These are phyloP conservation scores for Drosophila rhopaloa DNA, from an alignment of 1,140 invertebrate genomes.

Conservation along the genomic window DNA sequence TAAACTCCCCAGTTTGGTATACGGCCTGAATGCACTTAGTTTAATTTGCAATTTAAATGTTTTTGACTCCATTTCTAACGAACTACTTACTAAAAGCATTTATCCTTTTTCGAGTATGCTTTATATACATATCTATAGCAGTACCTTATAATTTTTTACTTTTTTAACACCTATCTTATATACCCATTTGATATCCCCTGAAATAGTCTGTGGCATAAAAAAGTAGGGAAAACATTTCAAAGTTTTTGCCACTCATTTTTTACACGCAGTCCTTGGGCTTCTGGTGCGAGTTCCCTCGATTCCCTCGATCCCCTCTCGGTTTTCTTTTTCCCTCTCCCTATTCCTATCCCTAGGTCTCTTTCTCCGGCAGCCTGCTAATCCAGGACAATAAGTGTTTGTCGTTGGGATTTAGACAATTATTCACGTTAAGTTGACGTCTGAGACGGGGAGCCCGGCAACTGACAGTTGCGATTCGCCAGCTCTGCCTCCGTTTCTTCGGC, in stretches of 20 bases:
- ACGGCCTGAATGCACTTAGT: too few species aligned
- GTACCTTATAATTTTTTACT: background rate
- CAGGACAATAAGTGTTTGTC: constrained; percentile 83
- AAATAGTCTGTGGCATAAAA: constrained; percentile 10
- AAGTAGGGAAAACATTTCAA: constrained; percentile 47
- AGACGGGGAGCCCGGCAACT: constrained; percentile 70
- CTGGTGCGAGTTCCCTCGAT: constrained; percentile 21
- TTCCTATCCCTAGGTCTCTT: constrained; percentile 6
- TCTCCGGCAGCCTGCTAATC: constrained; percentile 74
- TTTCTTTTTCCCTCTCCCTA: background rate
- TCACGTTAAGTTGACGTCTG: constrained; percentile 83
- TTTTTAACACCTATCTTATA: constrained; percentile 10
- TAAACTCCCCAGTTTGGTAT: too few species aligned
- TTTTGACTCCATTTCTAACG: too few species aligned
- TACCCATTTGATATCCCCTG: constrained; percentile 9
- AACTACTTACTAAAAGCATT: too few species aligned
- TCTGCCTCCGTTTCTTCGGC: constrained; percentile 39
- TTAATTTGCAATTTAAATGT: too few species aligned
- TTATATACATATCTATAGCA: too few species aligned
- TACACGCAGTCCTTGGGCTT: constrained; percentile 62
- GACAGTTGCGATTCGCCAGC: constrained; percentile 61
- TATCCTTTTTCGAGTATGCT: too few species aligned
- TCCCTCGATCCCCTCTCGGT: background rate
- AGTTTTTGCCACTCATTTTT: constrained; percentile 76
- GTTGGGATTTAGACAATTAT: constrained; percentile 83